Base-by-base conservation (phyloP, 2,888 invertebrate species). In the Polydrusus pterygomalis region DNA sequence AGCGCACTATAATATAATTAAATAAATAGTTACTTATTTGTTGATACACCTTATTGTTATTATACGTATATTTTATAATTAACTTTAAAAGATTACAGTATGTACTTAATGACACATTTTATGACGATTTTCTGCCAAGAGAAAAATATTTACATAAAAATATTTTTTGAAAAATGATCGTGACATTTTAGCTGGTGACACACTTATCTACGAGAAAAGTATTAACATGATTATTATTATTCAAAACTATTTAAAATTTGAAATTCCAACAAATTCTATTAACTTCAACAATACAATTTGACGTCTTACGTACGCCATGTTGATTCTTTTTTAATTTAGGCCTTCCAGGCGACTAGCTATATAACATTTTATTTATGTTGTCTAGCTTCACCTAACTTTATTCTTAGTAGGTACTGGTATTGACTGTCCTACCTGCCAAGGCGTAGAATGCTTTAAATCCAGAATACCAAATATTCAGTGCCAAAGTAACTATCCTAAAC, bases 381-480 rank as follows among this genome's bases (percentile, higher is more conserved):
- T 11, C 40, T 40, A 40, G 30, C 7, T 30, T 30, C 30, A 30
- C 30, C 13, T 40, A 3, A 40, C 45, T 45, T 45, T 64, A 64
- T 45, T 9, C 20, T 63, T 63, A n/a, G 18, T 17, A 64, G 64
- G 45, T 47, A 45, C 10, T 45, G 30, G 25, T 13, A 34, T 67
- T 40, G 49, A 67, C 38, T 67, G 67, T 45, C 49, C 30, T 10
- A 67, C 51, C 10, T 67, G 67, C 34, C 67, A 18, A 38, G 51
- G 51, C 25, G 17, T 49, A 0, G 34, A 67, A 51, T 67, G 67
- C 34, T 67, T 51, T 34, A 51, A 34, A 34, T 51, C 49, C 67
- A 30, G 34, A 38, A 67, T 67, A 38, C 47, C 34, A 38, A 67
- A 30, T 34, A 15, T 49, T 18, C 13, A 51, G 38, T 67, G 67